A percentile compares a stretch with the other conserved stretches of the same genome.
These are phyloP conservation scores for Octodonta nipae DNA, from an alignment of 2,888 invertebrate species.

Conservation along the genomic window DNA sequence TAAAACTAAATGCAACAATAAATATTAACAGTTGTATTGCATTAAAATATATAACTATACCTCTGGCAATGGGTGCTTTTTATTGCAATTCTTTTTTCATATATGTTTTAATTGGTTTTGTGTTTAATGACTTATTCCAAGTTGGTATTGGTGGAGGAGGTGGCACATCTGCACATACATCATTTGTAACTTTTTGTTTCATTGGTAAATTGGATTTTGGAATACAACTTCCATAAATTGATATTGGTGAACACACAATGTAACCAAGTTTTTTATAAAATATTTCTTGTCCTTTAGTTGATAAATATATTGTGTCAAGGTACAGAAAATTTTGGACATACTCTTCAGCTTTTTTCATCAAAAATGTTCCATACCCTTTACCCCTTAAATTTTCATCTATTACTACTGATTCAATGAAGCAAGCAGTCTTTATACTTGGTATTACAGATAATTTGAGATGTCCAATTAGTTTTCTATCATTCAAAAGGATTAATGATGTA, in stretches of 20 bases:
- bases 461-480: constrained; percentile 48
- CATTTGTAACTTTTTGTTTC: constrained; percentile 1
- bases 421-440: constrained; percentile 53
- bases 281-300: constrained; percentile 51
- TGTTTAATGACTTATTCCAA: no score
- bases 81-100: constrained; percentile 16
- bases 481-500: constrained; percentile 55
- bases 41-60: no score
- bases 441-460: constrained; percentile 68
- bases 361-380: constrained; percentile 59
- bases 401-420: constrained; percentile 72
- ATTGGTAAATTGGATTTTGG: constrained; percentile 9
- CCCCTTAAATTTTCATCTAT: constrained; percentile 58
- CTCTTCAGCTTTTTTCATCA: constrained; percentile 62
- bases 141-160: constrained; percentile 18
- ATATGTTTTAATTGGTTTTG: no score
- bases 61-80: no score
- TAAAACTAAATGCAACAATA: neutral
- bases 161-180: constrained; percentile 8
- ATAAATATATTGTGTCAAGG: constrained; percentile 45
- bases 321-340: constrained; percentile 51
- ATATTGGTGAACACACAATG: constrained; percentile 50
- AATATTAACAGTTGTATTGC: no score
- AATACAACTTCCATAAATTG: constrained; percentile 47
- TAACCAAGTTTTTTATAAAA: constrained; percentile 68